phyloP scores from a whole-genome alignment of 2,113 vertebrate species.

The Brachypodius melanocephalos region DNA sequence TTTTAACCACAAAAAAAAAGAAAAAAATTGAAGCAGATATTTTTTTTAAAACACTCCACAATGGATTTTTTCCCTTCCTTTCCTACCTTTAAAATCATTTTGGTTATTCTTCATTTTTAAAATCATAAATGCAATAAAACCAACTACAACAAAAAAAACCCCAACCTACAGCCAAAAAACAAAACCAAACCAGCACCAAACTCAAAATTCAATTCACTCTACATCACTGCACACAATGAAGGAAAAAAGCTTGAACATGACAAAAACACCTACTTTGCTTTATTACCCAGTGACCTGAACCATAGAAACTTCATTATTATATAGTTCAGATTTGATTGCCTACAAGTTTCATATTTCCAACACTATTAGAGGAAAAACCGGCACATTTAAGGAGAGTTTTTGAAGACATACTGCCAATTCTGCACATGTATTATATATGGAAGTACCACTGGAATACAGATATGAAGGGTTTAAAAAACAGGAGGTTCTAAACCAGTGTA shows the following conservation, averaged over 20 bases:
- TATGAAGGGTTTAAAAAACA: rapidly evolving
- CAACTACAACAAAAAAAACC: background rate
- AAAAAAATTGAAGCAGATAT: background rate
- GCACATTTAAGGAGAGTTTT: background rate
- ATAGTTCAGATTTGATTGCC: background rate
- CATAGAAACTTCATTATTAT: background rate
- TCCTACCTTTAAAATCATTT: background rate
- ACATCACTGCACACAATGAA: background rate
- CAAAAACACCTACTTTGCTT: background rate
- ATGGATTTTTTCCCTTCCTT: background rate
- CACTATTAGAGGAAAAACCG: background rate
- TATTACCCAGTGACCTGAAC: background rate
- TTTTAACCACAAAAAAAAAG: background rate
- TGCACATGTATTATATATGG: background rate
- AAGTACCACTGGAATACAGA: background rate
- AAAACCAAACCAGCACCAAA: background rate
- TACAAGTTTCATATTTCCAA: background rate
- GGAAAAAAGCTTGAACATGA: background rate
- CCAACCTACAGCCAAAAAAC: background rate
- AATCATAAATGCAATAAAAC: background rate
- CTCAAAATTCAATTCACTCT: background rate
- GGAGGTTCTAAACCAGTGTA: background rate
- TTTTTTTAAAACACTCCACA: background rate
- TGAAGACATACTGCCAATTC: background rate
- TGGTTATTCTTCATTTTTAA: background rate